A percentile compares a stretch with the other conserved stretches of the same genome.
Evolutionary conservation across 2,113 vertebrate species (phyloP).

Genomic region (Atlantisia rogersi): DNA sequence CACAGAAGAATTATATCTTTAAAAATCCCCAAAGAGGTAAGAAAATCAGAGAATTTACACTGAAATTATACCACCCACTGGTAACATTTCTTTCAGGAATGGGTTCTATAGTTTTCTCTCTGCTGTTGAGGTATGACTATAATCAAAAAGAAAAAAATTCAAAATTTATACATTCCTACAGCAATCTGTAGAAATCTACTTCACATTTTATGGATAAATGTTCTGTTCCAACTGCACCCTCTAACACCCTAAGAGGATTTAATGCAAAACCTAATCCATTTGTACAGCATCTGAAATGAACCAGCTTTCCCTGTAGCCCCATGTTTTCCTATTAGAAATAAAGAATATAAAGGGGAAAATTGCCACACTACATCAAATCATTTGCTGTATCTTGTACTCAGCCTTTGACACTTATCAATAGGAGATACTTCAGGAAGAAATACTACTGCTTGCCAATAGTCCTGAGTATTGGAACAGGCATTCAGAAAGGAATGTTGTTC

Average conservation of each 20-base stretch:
- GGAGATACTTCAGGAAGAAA: background rate
- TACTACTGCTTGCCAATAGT: background rate
- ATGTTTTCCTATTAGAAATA: background rate
- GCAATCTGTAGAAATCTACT: background rate
- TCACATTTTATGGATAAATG: background rate
- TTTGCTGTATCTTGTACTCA: background rate
- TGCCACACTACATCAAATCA: background rate
- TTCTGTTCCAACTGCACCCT: background rate
- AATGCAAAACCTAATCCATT: slow-evolving; percentile 2
- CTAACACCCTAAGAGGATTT: background rate
- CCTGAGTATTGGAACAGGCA: background rate
- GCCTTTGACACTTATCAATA: background rate
- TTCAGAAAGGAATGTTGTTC: background rate
- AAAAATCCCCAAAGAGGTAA: background rate
- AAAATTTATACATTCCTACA: background rate
- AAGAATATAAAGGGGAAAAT: background rate
- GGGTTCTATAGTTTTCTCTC: background rate
- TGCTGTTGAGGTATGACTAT: background rate
- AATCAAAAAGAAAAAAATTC: background rate
- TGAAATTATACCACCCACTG: background rate
- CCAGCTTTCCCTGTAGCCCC: background rate
- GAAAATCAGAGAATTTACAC: background rate
- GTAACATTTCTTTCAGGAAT: background rate
- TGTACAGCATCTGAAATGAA: background rate
- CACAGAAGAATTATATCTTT: background rate